Percentiles rank a stretch among this genome's conserved stretches.
These are phyloP conservation scores for Mungos mungo DNA, from an alignment of 2,113 vertebrate genomes.

Conservation along the genomic window DNA sequence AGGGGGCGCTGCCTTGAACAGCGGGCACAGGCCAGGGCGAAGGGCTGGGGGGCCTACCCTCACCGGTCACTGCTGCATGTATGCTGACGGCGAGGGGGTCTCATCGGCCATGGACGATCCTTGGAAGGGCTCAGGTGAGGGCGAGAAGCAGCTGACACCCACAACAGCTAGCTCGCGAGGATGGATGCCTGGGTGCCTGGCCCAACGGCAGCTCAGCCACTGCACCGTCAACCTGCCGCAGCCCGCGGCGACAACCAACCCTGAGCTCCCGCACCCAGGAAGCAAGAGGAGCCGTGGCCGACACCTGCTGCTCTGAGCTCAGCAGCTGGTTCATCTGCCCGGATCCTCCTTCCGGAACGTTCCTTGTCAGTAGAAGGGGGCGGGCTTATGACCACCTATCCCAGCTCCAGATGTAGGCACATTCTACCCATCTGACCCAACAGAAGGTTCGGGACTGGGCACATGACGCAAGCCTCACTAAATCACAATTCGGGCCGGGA, in stretches of 20 bases:
- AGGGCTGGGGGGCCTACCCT: too few species aligned
- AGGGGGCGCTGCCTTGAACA: neutral
- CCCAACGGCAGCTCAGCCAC: accelerated
- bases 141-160: neutral
- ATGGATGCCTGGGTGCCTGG: neutral
- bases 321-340: neutral
- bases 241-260: accelerated
- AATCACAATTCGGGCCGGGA: neutral
- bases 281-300: neutral
- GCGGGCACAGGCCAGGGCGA: neutral
- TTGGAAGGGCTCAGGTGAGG: neutral
- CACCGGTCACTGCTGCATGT: neutral
- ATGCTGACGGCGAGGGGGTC: neutral
- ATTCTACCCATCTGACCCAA: neutral
- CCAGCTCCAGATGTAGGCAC: too few species aligned
- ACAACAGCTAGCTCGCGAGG: neutral
- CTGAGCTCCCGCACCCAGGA: neutral
- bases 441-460: neutral
- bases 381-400: accelerated
- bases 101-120: neutral
- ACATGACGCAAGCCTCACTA: neutral
- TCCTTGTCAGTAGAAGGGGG: accelerated
- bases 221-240: accelerated
- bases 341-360: accelerated
- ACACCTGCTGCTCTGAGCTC: neutral